Evolutionary conservation across 2,113 vertebrate genomes (phyloP), one percentile per base, ranked within the genome.

Genomic region (Salvelinus alpinus): DNA sequence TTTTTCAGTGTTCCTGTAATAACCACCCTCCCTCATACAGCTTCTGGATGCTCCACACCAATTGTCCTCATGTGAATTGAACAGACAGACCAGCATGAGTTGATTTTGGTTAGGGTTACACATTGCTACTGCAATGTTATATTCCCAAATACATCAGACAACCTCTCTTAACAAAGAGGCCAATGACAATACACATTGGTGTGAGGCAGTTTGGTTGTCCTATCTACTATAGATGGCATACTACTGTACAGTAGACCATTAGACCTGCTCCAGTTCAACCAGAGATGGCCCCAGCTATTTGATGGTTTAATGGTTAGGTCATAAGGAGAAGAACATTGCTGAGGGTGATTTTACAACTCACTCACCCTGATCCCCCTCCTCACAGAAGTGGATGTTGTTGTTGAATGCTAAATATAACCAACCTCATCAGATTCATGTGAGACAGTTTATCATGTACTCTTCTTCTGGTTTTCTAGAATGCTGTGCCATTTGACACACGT

Each of bases 261-360:
- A 66, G 62, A n/a, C 0, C 64, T 80, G 76, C 74, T 44, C 16
- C 54, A 57, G 4, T 18, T 20, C 4, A 57, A 57, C 62, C 74
- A n/a, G 16, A 62, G n/a, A 74, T n/a, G 70, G 70, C 64, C 73
- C 57, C 76, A 67, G 79, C 81, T 76, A 86, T 76, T 78, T 54
- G 76, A 79, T 8, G 2, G n/a, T 51, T 51, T 51, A 3, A 51
- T 16, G 12, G 48, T 3, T 20, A 20, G 13, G 29, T 75, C 75
- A 14, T 14, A 16, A 68, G 38, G 38, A 38, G 48, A 51, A 54
- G 51, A 54, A 16, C 51, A 54, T 54, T 54, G 51, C 51, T 18
- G 51, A 18, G 51, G 51, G 13, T 18, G 51, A 54, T 54, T 54
- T 54, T 54, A 18, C 51, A 54, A 18, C 51, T 54, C 16, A 54